Evolutionary conservation across 2,888 invertebrate species (phyloP).

Genomic region (Agelastica alni): DNA sequence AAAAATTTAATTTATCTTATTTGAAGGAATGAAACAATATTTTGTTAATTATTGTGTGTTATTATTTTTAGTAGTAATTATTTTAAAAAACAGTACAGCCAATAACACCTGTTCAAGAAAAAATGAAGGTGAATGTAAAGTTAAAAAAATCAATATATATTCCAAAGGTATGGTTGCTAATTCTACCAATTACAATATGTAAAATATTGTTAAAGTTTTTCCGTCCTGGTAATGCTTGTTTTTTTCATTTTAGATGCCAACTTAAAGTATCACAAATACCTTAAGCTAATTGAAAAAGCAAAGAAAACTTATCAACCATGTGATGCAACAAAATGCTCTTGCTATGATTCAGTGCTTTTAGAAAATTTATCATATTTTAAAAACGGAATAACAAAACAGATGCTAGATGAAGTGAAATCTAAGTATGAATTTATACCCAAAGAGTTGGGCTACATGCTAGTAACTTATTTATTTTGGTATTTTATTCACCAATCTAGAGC

Average conservation of each 20-base stretch:
- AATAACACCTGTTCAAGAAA: slow-evolving; percentile 41
- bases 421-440: no score
- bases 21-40: slow-evolving; percentile 10
- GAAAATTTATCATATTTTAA: slow-evolving; percentile 72
- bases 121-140: slow-evolving; percentile 40
- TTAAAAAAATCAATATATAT: slow-evolving; percentile 49
- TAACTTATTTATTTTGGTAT: no score
- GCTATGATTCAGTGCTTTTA: slow-evolving; percentile 66
- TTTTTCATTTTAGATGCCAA: slow-evolving; percentile 58
- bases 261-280: slow-evolving; percentile 53
- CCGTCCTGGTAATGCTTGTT: no score
- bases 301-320: slow-evolving; percentile 62
- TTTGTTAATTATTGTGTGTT: neutral
- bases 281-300: slow-evolving; percentile 60
- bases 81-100: neutral
- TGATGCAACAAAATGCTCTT: slow-evolving; percentile 64
- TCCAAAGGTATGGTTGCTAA: slow-evolving; percentile 45
- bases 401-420: slow-evolving; percentile 63
- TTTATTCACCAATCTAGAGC: no score
- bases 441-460: no score
- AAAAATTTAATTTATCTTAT: neutral
- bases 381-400: slow-evolving; percentile 69
- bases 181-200: no score
- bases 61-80: slow-evolving; percentile 6
- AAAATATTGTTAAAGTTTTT: no score